Percentiles rank a stretch among this genome's conserved stretches.
These are phyloP conservation scores for Glaucomys volans DNA, from an alignment of 2,113 vertebrate species.

Conservation along the genomic window DNA sequence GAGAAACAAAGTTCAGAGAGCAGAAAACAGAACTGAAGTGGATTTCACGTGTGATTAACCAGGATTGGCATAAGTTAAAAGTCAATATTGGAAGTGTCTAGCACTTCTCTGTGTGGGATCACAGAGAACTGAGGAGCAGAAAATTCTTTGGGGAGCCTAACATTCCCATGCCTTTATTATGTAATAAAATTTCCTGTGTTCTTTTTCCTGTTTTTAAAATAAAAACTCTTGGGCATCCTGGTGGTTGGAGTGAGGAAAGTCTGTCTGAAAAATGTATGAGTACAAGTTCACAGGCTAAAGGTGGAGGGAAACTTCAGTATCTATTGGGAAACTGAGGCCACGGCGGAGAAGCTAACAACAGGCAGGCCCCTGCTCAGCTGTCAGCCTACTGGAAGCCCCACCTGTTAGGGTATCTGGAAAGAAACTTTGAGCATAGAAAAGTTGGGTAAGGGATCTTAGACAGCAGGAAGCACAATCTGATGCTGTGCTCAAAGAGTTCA, in stretches of 20 bases:
- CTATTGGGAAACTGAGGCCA: not conserved
- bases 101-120: not conserved
- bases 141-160: not conserved
- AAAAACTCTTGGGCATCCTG: not conserved
- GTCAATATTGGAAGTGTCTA: not conserved
- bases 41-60: not conserved
- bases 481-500: not conserved
- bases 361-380: not conserved
- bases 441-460: not conserved
- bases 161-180: not conserved
- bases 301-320: not conserved
- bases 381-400: not conserved
- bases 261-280: not conserved
- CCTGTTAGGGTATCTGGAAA: not conserved
- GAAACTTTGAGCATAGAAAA: not conserved
- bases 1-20: not conserved
- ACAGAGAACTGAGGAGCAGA: not conserved
- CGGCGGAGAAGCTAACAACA: not conserved
- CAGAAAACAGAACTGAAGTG: not conserved
- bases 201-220: not conserved
- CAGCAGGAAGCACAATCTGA: not conserved
- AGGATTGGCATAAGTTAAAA: not conserved
- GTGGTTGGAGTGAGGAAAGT: not conserved
- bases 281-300: not conserved
- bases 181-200: not conserved